phyloP scores from a whole-genome alignment of 2,888 invertebrate genomes.

The Tupiocoris notatus region DNA sequence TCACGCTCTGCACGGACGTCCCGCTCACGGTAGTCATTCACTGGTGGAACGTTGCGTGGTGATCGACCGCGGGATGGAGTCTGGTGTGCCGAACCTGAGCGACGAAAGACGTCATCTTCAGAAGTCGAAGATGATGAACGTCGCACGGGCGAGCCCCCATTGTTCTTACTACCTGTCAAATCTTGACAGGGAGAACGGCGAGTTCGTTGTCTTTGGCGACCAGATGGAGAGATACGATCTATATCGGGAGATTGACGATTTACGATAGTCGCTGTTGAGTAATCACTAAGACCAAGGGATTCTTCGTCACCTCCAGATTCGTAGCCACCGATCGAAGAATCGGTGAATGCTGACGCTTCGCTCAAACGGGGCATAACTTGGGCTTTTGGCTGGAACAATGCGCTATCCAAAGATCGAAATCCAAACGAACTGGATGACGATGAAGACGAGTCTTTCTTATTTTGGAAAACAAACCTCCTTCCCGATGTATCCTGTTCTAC shows the following conservation, averaged over 20 bases:
- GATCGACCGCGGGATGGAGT: conserved; percentile 38
- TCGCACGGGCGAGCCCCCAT: conserved; percentile 57
- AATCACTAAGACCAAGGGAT: conserved; percentile 54
- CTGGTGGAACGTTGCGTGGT: conserved; percentile 45
- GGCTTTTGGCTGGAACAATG: conserved; percentile 12
- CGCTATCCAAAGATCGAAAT: conserved; percentile 62
- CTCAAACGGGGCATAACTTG: conserved; percentile 31
- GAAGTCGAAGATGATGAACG: conserved; percentile 57
- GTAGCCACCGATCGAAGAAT: conserved; percentile 56
- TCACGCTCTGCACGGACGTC: conserved; percentile 45
- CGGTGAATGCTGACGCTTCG: conserved; percentile 38
- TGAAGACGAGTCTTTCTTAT: conserved; percentile 58
- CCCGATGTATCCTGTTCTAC: conserved; percentile 56
- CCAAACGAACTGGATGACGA: conserved; percentile 63
- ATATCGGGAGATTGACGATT: conserved; percentile 53
- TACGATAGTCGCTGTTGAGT: conserved; percentile 52
- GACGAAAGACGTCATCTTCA: conserved; percentile 30
- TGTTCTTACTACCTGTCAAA: conserved; percentile 52
- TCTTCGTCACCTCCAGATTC: conserved; percentile 59
- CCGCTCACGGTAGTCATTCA: conserved; percentile 51
- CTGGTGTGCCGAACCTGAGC: conserved; percentile 31
- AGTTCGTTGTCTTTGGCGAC: conserved; percentile 41
- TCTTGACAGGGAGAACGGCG: conserved; percentile 54
- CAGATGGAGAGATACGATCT: conserved; percentile 51
- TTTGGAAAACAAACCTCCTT: conserved; percentile 60